Conservation (phyloP, 2,113 vertebrate species). For the Hylia prasina region DNA sequence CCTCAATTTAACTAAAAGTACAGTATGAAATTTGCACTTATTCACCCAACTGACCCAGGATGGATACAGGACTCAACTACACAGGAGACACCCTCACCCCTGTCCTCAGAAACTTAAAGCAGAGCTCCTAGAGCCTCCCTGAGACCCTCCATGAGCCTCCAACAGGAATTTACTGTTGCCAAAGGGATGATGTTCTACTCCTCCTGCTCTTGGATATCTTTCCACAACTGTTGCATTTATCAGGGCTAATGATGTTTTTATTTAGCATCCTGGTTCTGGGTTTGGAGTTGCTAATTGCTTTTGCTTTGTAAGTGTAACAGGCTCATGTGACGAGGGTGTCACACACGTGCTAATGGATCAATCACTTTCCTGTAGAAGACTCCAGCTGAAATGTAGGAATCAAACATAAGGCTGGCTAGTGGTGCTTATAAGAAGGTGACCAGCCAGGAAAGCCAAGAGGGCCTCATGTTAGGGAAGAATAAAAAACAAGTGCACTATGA, state of each 20-base stretch:
- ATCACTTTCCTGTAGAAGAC: accelerated
- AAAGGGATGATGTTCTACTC: accelerated
- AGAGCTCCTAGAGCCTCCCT: too few relatives aligned
- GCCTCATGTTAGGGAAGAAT: background rate
- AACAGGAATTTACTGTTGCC: background rate
- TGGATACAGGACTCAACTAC: accelerated
- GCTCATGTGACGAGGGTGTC: background rate
- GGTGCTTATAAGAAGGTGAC: too few relatives aligned
- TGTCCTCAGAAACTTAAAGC: background rate
- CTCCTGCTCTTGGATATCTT: background rate
- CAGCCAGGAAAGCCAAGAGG: background rate
- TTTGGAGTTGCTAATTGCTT: background rate
- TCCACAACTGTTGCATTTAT: background rate
- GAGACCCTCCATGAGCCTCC: accelerated
- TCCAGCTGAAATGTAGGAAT: background rate
- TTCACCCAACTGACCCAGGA: background rate
- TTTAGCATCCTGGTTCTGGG: background rate
- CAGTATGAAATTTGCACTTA: accelerated
- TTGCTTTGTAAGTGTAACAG: background rate
- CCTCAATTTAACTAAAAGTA: background rate
- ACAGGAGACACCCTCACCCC: accelerated
- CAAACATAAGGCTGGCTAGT: background rate
- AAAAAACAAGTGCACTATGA: background rate
- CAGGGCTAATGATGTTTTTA: background rate
- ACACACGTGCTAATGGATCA: accelerated